Percentiles rank a stretch among this genome's conserved stretches.
phyloP scores from a whole-genome alignment of 2,888 invertebrate species.

The Ophion ventricosus region DNA sequence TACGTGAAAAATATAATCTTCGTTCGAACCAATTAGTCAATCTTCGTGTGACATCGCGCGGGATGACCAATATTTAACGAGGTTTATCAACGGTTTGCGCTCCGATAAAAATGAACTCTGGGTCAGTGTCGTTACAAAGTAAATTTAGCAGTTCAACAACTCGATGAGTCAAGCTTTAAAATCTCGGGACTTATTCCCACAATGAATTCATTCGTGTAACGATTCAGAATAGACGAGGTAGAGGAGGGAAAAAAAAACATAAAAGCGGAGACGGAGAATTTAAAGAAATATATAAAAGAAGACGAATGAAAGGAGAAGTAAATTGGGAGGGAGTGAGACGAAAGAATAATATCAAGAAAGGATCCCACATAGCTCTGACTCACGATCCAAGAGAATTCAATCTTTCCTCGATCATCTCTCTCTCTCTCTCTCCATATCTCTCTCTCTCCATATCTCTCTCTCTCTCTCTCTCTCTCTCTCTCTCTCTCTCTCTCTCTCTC shows the following conservation, averaged over 20 bases:
- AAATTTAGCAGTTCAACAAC: conserved; percentile 22
- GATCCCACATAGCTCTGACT: conserved; percentile 42
- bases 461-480: background rate
- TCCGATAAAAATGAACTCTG: conserved; percentile 2
- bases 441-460: too few species aligned
- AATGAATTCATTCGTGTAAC: conserved; percentile 29
- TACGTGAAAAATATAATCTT: conserved; percentile 40
- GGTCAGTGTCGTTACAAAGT: conserved; percentile 28
- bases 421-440: background rate
- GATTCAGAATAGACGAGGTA: background rate
- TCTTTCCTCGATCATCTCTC: conserved; percentile 42
- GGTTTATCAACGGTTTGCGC: background rate
- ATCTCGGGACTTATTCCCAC: conserved; percentile 36
- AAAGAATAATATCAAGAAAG: conserved; percentile 56
- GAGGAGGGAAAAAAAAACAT: conserved; percentile 1
- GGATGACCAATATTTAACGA: conserved; percentile 16
- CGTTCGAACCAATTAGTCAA: conserved; percentile 61
- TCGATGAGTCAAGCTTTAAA: conserved; percentile 50
- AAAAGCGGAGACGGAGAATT: background rate
- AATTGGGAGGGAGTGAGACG: conserved; percentile 21
- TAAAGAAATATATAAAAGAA: conserved; percentile 13
- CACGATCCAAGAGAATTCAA: conserved; percentile 55
- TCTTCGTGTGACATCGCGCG: conserved; percentile 49
- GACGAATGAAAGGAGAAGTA: conserved; percentile 33
- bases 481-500: background rate